Base-by-base conservation (phyloP, 2,113 vertebrate species). In the Stigmatopora argus region DNA sequence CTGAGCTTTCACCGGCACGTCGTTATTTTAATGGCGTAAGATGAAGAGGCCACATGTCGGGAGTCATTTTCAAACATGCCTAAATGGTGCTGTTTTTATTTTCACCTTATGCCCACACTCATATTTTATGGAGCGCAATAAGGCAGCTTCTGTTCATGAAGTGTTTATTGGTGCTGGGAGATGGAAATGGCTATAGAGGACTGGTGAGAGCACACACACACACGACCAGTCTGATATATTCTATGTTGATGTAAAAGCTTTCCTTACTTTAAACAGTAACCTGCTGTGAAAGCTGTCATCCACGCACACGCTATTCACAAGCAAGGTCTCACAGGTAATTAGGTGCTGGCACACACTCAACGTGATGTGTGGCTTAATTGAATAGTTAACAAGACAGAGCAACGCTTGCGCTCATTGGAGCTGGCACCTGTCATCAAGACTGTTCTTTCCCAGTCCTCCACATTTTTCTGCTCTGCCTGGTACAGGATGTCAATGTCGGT, bases 21-120 rank as follows among this genome's bases (percentile, higher is more conserved):
- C 81, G 76, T 91, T 91, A 90, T 89, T 89, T 90, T 91, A 91
- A 91, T 88, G 82, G 84, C 65, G 66, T 67, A 66, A 85, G 85
- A 88, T 83, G 79, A 86, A 78, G 81, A 76, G 78, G 75, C 65
- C 41, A 31, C 48, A 4, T 51, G 48, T 48, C 61, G 64, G 64
- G 67, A 85, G 71, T 72, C 44, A 73, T 80, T 77, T 83, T 77
- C 58, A 69, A 79, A 79, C 85, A 73, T 46, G 59, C 74, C 73
- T 69, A 76, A 80, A 83, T 85, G 70, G 80, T 75, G 71, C 71
- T 74, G 74, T 70, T 85, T 68, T 78, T 78, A 83, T 80, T 84
- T 75, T 66, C 45, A 62, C 74, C 80, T 66, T 79, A 86, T 85
- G 59, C 79, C 72, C 74, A 59, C 31, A 0, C 66, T 71, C 74